Evolutionary conservation across 2,888 invertebrate species (phyloP), one percentile per base, ranked within the genome.

Genomic region (Hirudinaria manillensis): DNA sequence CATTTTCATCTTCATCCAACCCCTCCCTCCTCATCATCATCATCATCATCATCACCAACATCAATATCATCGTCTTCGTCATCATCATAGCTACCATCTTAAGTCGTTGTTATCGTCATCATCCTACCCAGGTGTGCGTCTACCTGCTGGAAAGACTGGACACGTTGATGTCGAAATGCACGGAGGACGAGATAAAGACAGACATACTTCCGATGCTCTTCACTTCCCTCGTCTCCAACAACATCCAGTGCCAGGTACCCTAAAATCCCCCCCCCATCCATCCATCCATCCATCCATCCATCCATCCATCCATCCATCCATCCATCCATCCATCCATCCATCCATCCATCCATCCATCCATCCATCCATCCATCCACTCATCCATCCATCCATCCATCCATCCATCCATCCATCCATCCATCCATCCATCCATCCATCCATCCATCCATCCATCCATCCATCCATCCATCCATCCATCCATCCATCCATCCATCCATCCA

Each of bases 211-310:
- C 94, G 6, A 89, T 94, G 87, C 87, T 96, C 73, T 94, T 91
- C 86, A 90, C 89, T 80, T 91, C 93, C 34, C 90, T 96, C 82
- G 94, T 95, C 82, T 93, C 92, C 82, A 90, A 91, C 76, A 92
- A 92, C 76, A 90, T 92, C 79, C 93, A 93, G 87, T 92, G 94
- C 77, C 93, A 94, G 93, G 92, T 92, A 82, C 93, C 94, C 34
- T 7, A 61, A 27, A 61, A 61, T 16, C 27, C 56, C 3, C 27
- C 27, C 27, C 6, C 3, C 13, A 61, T 6, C 29, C 6, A 70
- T n/a, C 4, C 45, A 45, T 36, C 38, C 70, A 70, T 70, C 70
- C 70, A 45, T 70, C 61, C 67, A 27, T 67, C 6, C 67, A 67
- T 67, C 67, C 67, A 67, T 67, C 67, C 67, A 29, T 4, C 67